phyloP scores from a whole-genome alignment of 2,797 vertebrate genomes.

The Myotis pilosus region DNA sequence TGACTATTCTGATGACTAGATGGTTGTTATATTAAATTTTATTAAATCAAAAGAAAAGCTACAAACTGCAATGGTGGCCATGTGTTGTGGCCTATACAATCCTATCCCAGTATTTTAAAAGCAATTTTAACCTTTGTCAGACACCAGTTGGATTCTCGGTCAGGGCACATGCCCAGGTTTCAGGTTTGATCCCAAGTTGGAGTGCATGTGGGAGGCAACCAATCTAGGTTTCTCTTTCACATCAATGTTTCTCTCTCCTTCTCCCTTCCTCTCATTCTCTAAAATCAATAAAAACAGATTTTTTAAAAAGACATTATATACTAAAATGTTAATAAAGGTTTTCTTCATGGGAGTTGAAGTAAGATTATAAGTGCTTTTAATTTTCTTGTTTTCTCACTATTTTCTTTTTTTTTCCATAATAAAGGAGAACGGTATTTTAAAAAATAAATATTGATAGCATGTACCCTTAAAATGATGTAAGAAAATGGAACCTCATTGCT shows the following conservation, averaged over 20 bases:
- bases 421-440: neutral
- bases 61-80: neutral
- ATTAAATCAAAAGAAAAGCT: neutral
- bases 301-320: neutral
- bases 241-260: neutral
- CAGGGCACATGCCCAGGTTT: neutral
- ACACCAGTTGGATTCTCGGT: neutral
- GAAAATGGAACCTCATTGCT: neutral
- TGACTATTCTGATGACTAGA: neutral
- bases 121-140: neutral
- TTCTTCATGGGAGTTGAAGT: slow-evolving; percentile 25
- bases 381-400: slow-evolving; percentile 25
- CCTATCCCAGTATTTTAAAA: neutral
- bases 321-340: neutral
- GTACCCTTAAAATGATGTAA: neutral
- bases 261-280: neutral
- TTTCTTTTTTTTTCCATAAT: neutral
- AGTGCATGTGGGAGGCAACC: neutral
- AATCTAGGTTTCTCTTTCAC: neutral
- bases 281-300: neutral
- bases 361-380: neutral
- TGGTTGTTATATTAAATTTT: neutral
- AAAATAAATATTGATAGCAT: neutral
- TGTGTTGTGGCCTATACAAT: neutral
- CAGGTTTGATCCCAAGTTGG: neutral